Conservation (phyloP, 2,797 vertebrate species). For the Manis pentadactyla region DNA sequence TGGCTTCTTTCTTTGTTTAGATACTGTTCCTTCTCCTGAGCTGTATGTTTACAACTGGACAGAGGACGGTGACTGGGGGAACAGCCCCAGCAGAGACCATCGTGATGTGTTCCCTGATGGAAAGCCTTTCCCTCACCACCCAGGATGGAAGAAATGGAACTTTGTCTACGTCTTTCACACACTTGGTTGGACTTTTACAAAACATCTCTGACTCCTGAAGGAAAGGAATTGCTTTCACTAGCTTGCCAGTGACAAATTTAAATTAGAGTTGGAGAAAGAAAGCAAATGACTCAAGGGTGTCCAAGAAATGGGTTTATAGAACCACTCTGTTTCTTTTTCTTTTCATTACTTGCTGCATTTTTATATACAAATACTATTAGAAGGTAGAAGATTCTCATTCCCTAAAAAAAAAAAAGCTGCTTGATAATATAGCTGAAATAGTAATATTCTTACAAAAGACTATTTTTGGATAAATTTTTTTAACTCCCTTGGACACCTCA, state of each 20-base stretch:
- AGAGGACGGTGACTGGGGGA: constrained; percentile 88
- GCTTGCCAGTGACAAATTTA: neutral
- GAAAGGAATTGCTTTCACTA: neutral
- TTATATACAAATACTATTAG: neutral
- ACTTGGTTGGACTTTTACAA: constrained; percentile 88
- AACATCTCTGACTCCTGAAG: neutral
- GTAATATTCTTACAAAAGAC: neutral
- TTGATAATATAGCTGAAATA: neutral
- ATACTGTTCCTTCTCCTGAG: constrained; percentile 84
- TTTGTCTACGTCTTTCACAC: constrained; percentile 96
- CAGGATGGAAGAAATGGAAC: constrained; percentile 90
- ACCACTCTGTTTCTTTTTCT: neutral
- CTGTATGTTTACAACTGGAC: constrained; percentile 92
- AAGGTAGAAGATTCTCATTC: neutral
- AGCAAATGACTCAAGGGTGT: neutral
- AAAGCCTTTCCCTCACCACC: constrained; percentile 91
- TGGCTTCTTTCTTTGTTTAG: constrained; percentile 36
- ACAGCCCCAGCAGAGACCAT: constrained; percentile 83
- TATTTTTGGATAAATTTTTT: neutral
- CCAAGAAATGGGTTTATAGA: neutral
- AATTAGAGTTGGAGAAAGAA: neutral
- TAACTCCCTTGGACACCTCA: neutral
- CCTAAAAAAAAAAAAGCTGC: neutral
- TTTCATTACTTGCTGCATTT: neutral
- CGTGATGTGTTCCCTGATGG: constrained; percentile 94